Base-by-base conservation (phyloP, 2,797 vertebrate genomes). In the Pseudochaenichthys georgianus region DNA sequence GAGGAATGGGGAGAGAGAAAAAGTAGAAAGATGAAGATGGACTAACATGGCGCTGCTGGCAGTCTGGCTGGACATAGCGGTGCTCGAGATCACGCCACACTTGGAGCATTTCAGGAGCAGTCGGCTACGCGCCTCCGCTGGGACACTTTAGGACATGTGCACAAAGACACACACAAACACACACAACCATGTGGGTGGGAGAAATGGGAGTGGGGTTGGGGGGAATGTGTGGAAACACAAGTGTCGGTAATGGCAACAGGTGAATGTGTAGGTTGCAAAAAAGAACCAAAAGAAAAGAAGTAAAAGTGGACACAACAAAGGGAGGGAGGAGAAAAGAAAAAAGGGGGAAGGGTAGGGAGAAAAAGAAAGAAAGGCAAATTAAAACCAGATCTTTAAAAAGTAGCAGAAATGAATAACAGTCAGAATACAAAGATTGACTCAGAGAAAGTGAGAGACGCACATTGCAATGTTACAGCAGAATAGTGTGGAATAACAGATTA, bases 101-200 rank as follows among this genome's bases (percentile, higher is more conserved):
- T 98, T 98, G 96, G 97, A 97, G 95, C 98, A 99, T 97, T 98
- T 97, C 95, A 98, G 96, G 89, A 97, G 96, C 95, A 98, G 96
- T 85, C 94, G 90, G 92, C 92, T 96, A 90, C 92, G 94, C 48
- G 90, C 93, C 88, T 95, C 95, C 92, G 91, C 86, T 70, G 94
- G 92, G 75, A 93, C 93, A 93, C 95, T 96, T 95, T 85, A 82
- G 90, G 88, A 91, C 81, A 72, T 57, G 78, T 72, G 58, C 58
- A 54, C 48, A 58, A 68, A 81, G 28, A 80, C 21, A 64, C 60
- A 85, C 48, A 87, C 47, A 87, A 17, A 78, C 53, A 81, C n/a
- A 62, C 38, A 82, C 48, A 77, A 78, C 64, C 75, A 79, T 83
- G 81, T 66, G 62, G 64, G 47, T 63, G 42, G 64, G 61, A 52